These are phyloP conservation scores for Drosophila mettleri DNA, from an alignment of 2,888 invertebrate genomes.

Conservation along the genomic window DNA sequence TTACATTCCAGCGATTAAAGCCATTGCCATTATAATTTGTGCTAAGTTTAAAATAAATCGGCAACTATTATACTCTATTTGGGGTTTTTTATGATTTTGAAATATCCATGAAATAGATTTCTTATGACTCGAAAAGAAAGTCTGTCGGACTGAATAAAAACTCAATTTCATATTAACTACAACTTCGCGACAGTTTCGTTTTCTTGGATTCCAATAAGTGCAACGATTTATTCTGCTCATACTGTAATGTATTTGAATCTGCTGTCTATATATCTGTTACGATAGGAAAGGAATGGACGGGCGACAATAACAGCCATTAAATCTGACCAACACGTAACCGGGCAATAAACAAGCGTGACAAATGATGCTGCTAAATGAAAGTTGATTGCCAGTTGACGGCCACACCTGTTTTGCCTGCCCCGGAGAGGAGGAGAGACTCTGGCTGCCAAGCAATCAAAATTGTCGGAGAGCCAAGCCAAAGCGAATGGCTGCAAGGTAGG, in stretches of 20 bases:
- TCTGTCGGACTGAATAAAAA: neutral
- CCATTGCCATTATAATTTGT: neutral
- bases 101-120: neutral
- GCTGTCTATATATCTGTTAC: slow-evolving; percentile 1
- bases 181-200: too few relatives aligned
- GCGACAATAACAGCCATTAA: slow-evolving; percentile 75
- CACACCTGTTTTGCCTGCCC: slow-evolving; percentile 65
- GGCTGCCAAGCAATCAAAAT: slow-evolving; percentile 64
- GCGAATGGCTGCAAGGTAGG: neutral
- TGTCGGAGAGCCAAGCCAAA: slow-evolving; percentile 56
- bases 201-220: slow-evolving; percentile 27
- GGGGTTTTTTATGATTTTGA: neutral
- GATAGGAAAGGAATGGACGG: slow-evolving; percentile 8
- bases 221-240: neutral
- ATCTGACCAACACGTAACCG: slow-evolving; percentile 73
- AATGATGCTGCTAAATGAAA: slow-evolving; percentile 85
- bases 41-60: slow-evolving; percentile 33
- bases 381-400: slow-evolving; percentile 83
- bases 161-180: neutral
- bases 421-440: slow-evolving; percentile 12
- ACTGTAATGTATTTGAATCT: neutral
- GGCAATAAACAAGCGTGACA: slow-evolving; percentile 84
- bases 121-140: too few relatives aligned
- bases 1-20: too few relatives aligned
- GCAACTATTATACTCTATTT: slow-evolving; percentile 32